These are phyloP conservation scores for Zelostemma sp. DNA, from an alignment of 1,140 invertebrate genomes.

Conservation along the genomic window DNA sequence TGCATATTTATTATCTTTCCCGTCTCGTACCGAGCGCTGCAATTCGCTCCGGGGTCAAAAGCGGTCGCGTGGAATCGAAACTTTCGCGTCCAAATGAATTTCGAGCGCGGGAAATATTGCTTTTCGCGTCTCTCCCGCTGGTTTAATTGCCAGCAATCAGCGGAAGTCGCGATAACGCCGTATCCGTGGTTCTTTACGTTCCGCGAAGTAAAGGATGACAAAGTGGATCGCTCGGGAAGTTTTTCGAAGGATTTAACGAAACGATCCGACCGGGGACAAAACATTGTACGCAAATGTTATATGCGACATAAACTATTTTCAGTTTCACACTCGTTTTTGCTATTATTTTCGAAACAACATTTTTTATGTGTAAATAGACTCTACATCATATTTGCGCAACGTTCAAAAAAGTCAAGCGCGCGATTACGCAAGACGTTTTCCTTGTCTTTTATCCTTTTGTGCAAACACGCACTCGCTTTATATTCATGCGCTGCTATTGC, in stretches of 20 bases:
- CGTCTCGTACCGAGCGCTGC: neutral
- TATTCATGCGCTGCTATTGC: constrained; percentile 7
- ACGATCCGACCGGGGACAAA: too few relatives aligned
- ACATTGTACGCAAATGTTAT: neutral
- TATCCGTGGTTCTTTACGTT: constrained; percentile 43
- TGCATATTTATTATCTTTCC: constrained; percentile 8
- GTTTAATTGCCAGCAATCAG: constrained; percentile 48
- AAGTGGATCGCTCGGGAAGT: too few relatives aligned
- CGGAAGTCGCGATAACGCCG: constrained; percentile 56
- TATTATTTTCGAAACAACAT: constrained; percentile 1
- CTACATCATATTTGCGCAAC: constrained; percentile 7
- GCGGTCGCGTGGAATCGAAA: too few relatives aligned
- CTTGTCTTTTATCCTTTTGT: constrained; percentile 26
- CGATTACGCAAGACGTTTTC: constrained; percentile 19
- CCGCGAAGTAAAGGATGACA: too few relatives aligned
- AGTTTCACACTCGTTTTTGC: neutral
- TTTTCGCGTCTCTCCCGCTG: too few relatives aligned
- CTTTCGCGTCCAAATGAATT: neutral
- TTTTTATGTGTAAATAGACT: constrained; percentile 10
- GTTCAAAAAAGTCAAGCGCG: constrained; percentile 10
- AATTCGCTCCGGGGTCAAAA: too few relatives aligned
- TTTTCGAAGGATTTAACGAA: too few relatives aligned
- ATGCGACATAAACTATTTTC: neutral
- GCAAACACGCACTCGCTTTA: constrained; percentile 19
- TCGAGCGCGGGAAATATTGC: constrained; percentile 6